These are phyloP conservation scores for Perca fluviatilis DNA, from an alignment of 2,113 vertebrate species.

Conservation along the genomic window DNA sequence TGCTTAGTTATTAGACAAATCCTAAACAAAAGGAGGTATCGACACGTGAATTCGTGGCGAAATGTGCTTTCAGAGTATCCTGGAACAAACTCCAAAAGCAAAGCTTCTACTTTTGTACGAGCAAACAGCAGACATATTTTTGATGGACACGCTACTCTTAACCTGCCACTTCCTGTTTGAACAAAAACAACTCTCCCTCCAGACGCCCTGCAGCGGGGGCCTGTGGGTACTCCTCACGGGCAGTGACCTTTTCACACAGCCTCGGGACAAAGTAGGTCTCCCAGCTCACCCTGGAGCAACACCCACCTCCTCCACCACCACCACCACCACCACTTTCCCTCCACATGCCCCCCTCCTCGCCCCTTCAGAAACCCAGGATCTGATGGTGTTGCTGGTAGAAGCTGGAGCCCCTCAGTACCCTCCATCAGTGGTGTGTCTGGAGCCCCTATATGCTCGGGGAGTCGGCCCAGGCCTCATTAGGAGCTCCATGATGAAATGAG, in stretches of 20 bases:
- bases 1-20: background rate
- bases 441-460: conserved; percentile 67
- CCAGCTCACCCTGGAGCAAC: conserved; percentile 77
- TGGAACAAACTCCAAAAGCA: conserved; percentile 56
- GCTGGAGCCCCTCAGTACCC: conserved; percentile 54
- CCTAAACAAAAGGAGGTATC: conserved; percentile 15
- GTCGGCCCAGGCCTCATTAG: conserved; percentile 83
- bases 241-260: conserved; percentile 84
- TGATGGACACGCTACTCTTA: conserved; percentile 76
- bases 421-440: conserved; percentile 69
- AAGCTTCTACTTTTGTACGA: conserved; percentile 44
- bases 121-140: conserved; percentile 62
- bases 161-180: conserved; percentile 82
- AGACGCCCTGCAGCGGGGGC: conserved; percentile 77
- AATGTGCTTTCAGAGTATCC: conserved; percentile 17
- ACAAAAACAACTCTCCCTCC: conserved; percentile 77
- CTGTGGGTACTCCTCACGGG: conserved; percentile 76
- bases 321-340: conserved; percentile 23
- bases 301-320: conserved; percentile 41
- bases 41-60: background rate
- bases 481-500: conserved; percentile 85
- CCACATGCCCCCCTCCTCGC: conserved; percentile 7
- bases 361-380: conserved; percentile 38
- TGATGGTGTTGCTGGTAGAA: conserved; percentile 58
- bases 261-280: conserved; percentile 80